Evolutionary conservation across 2,797 vertebrate species (phyloP).

Genomic region (Notolepis coatsorum): DNA sequence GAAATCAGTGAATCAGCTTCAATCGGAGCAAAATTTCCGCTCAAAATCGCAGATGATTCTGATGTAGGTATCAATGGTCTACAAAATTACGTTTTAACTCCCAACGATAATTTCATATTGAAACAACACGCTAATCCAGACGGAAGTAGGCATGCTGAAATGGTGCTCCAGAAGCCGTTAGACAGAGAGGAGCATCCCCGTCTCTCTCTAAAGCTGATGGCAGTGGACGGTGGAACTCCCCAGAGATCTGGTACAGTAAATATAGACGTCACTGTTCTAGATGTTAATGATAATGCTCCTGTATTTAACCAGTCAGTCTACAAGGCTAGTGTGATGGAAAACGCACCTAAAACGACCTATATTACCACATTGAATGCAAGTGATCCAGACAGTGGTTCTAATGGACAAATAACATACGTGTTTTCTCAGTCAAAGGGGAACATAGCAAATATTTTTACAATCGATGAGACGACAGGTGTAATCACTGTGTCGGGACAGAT

Average conservation of each 20-base stretch:
- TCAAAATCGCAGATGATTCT: too few species aligned
- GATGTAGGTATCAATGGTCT: too few species aligned
- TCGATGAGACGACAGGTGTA: slow-evolving; percentile 6
- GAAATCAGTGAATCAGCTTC: too few species aligned
- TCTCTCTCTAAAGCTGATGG: too few species aligned
- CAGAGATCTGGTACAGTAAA: slow-evolving; percentile 62
- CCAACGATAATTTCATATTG: too few species aligned
- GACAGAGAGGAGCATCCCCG: too few species aligned
- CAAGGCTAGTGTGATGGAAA: slow-evolving; percentile 27
- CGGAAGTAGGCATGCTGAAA: too few species aligned
- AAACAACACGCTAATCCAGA: too few species aligned
- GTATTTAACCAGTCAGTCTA: slow-evolving; percentile 52
- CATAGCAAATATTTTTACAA: slow-evolving; percentile 3
- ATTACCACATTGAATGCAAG: slow-evolving; percentile 42
- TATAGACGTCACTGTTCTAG: slow-evolving; percentile 62
- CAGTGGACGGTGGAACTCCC: slow-evolving; percentile 67
- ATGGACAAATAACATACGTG: slow-evolving; percentile 15
- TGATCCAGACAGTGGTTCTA: slow-evolving; percentile 35
- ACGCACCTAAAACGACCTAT: slow-evolving; percentile 3
- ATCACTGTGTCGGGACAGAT: slow-evolving; percentile 16
- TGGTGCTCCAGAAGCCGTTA: too few species aligned
- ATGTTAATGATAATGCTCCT: slow-evolving; percentile 68
- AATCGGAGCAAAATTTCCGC: too few species aligned
- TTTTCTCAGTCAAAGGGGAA: slow-evolving; percentile 12
- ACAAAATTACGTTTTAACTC: too few species aligned